These are phyloP conservation scores for Ahaetulla prasina DNA, from an alignment of 2,113 vertebrate species.

Conservation along the genomic window DNA sequence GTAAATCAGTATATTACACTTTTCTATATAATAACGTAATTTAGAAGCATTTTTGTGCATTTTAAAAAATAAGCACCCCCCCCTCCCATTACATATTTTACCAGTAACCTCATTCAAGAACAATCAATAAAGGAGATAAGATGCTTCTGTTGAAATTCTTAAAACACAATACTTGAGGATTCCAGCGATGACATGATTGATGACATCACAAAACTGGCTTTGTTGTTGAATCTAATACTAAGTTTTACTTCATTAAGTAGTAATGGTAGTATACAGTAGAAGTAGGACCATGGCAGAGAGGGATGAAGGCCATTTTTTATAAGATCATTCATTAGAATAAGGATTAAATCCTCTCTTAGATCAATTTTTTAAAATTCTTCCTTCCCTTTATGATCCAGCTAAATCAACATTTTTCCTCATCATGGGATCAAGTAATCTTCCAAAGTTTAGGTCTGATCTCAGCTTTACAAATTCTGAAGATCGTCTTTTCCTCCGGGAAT, in stretches of 20 bases:
- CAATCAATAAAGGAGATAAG: not conserved
- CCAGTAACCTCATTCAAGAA: not conserved
- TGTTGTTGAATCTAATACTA: not conserved
- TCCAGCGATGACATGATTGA: not conserved
- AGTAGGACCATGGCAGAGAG: conserved; percentile 13
- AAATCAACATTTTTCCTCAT: not conserved
- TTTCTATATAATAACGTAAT: not conserved
- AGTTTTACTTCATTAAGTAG: not conserved
- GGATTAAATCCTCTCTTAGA: conserved; percentile 7
- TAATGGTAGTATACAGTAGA: not conserved
- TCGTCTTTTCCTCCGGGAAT: conserved; percentile 7
- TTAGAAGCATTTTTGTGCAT: not conserved
- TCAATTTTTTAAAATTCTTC: not conserved
- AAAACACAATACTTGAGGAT: not conserved
- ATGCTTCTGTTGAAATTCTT: not conserved
- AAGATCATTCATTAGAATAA: not conserved
- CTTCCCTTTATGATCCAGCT: conserved; percentile 8
- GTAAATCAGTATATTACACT: not conserved
- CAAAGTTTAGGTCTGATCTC: not conserved
- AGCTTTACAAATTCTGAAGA: conserved; percentile 12
- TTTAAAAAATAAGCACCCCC: not conserved
- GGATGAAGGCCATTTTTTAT: conserved; percentile 1
- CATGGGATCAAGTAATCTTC: conserved; percentile 6
- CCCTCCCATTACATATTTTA: not conserved
- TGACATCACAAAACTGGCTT: conserved; percentile 11